A percentile compares a stretch with the other conserved stretches of the same genome.
Evolutionary conservation across 2,113 vertebrate species (phyloP).

Genomic region (Vanacampus margaritifer): DNA sequence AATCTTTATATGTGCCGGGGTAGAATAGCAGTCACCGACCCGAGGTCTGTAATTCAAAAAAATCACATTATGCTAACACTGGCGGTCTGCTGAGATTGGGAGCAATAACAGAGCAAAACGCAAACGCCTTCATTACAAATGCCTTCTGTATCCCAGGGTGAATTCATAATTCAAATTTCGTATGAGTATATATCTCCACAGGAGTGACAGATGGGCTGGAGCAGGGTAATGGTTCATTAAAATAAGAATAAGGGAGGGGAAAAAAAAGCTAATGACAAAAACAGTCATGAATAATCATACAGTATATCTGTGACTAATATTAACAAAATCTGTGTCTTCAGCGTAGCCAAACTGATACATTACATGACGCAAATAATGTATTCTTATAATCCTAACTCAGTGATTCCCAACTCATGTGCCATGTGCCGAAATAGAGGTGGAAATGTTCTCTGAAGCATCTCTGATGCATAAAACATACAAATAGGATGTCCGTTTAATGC

Average conservation of each 20-base stretch:
- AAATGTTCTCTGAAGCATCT: too few species aligned
- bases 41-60: conserved; percentile 57
- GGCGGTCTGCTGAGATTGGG: conserved; percentile 51
- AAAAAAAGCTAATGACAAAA: conserved; percentile 22
- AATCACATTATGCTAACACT: conserved; percentile 63
- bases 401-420: too few species aligned
- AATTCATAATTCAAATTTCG: conserved; percentile 58
- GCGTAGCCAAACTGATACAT: too few species aligned
- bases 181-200: conserved; percentile 49
- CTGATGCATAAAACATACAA: too few species aligned
- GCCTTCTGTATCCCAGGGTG: conserved; percentile 45
- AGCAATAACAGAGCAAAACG: conserved; percentile 55
- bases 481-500: too few species aligned
- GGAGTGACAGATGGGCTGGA: conserved; percentile 5
- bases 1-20: conserved; percentile 46
- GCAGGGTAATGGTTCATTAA: conserved; percentile 43
- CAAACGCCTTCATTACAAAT: conserved; percentile 51
- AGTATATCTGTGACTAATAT: neutral
- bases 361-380: too few species aligned
- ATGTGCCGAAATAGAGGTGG: too few species aligned
- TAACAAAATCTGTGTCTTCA: neutral
- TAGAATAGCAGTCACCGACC: conserved; percentile 48
- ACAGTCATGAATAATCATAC: neutral
- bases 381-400: too few species aligned
- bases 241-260: conserved; percentile 33